Evolutionary conservation across 2,113 vertebrate genomes (phyloP), one percentile per base, ranked within the genome.

Genomic region (Penelope pileata): DNA sequence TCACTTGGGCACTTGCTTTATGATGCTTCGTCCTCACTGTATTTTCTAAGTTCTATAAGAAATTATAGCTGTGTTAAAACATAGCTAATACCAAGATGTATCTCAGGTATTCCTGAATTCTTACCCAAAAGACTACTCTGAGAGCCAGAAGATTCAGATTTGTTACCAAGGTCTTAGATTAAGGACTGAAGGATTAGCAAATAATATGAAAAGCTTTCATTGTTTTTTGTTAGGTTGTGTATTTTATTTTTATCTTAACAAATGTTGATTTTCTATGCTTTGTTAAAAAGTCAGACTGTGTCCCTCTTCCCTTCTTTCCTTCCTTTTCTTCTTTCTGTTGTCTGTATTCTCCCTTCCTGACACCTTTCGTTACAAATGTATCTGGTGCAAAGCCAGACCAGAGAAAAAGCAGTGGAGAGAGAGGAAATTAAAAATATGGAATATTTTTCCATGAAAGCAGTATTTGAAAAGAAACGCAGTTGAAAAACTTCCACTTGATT

Each of bases 1-100:
- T 72, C 24, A n/a, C 2, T 30, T 75, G 9, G 0, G 1, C 26
- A 38, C 26, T 84, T 45, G 58, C 7, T 2, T 1, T 22, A 18
- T 4, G 3, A 45, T 24, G 4, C 1, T 47, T 64, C 85, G 32
- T 85, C 7, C 47, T 76, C 6, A 17, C 4, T 70, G 16, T 50
- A 17, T 72, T 87, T 91, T 84, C 38, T 1, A 84, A 86, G 7
- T 67, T 87, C 38, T 24, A 60, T 59, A 83, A 38, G 23, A 76
- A 75, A 47, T 2, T 29, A 5, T 66, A 53, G 36, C 30, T 63
- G 10, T 32, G 30, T 43, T 29, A 58, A 74, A 81, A 27, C 2
- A 7, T 30, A 79, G 10, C 12, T 68, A 59, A 68, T 56, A 45
- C 11, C 18, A 47, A 6, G n/a, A 16, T 10, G 1, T 51, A 51